A percentile compares a stretch with the other conserved stretches of the same genome.
phyloP scores from a whole-genome alignment of 92 coral and sea anemone genomes.

The Galaxea fascicularis region DNA sequence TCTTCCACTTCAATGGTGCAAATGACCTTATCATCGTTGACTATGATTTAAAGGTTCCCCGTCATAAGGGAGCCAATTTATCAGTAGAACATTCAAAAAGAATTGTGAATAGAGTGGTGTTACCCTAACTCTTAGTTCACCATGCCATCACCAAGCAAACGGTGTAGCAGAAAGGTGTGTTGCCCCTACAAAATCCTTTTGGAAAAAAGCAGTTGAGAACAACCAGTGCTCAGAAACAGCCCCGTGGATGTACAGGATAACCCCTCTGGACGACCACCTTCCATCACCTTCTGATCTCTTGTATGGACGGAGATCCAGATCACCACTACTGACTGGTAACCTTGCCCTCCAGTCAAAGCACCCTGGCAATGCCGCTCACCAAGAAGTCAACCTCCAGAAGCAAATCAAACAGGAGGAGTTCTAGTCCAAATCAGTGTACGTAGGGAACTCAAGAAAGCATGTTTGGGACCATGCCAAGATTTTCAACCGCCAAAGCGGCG shows the following conservation, averaged over 20 bases:
- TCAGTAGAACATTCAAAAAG: conserved; percentile 43
- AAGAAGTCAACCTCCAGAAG: conserved; percentile 28
- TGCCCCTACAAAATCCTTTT: conserved; percentile 57
- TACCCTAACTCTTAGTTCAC: conserved; percentile 46
- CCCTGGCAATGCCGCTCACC: conserved; percentile 33
- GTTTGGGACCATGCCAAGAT: conserved; percentile 52
- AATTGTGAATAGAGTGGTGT: conserved; percentile 41
- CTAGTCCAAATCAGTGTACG: conserved; percentile 43
- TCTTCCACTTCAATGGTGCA: too few species aligned
- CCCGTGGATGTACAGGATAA: conserved; percentile 55
- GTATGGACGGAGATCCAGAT: conserved; percentile 47
- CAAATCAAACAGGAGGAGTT: conserved; percentile 50
- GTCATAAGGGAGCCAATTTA: conserved; percentile 57
- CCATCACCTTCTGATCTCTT: conserved; percentile 44
- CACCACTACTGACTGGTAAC: conserved; percentile 45
- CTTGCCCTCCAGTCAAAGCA: conserved; percentile 51
- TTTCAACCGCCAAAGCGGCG: neutral
- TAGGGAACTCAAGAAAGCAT: conserved; percentile 37
- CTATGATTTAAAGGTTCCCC: too few species aligned
- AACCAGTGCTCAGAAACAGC: conserved; percentile 68
- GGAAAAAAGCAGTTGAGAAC: conserved; percentile 61
- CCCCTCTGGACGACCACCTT: conserved; percentile 12
- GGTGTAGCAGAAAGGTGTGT: conserved; percentile 54
- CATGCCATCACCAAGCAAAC: conserved; percentile 64
- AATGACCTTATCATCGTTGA: too few species aligned